phyloP scores from a whole-genome alignment of 2,888 invertebrate species.

The Tiliacea aurago region DNA sequence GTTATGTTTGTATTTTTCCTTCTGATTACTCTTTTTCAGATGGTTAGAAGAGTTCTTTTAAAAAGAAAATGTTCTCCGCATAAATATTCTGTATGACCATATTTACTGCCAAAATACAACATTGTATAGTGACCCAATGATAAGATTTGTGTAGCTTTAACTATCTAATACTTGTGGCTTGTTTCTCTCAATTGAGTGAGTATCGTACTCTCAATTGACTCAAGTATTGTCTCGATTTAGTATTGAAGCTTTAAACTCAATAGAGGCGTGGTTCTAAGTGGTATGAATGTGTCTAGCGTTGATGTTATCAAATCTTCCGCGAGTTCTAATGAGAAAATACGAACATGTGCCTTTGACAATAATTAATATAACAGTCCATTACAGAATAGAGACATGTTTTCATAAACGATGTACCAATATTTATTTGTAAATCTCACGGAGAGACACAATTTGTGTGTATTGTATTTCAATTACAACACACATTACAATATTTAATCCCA shows the following conservation, averaged over 20 bases:
- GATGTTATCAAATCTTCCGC: constrained; percentile 7
- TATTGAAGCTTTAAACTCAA: constrained; percentile 53
- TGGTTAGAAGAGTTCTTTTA: neutral
- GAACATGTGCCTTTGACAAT: neutral
- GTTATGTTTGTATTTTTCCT: neutral
- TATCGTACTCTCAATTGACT: constrained; percentile 54
- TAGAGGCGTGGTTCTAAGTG: constrained; percentile 46
- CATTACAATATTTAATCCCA: constrained; percentile 38
- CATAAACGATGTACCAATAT: constrained; percentile 15
- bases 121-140: constrained; percentile 18
- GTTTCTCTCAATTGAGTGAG: constrained; percentile 46
- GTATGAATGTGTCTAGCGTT: constrained; percentile 31
- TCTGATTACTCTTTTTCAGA: neutral
- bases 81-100: constrained; percentile 17
- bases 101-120: constrained; percentile 15
- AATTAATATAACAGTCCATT: neutral
- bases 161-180: constrained; percentile 44
- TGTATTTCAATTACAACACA: constrained; percentile 38
- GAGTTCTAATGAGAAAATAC: neutral
- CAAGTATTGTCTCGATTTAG: constrained; percentile 49
- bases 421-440: constrained; percentile 8
- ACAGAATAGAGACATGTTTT: neutral
- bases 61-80: neutral
- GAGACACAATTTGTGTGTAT: constrained; percentile 14
- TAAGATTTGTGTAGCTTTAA: constrained; percentile 29